Evolutionary conservation across 2,888 invertebrate species (phyloP), one percentile per base, ranked within the genome.

Genomic region (Xestia rhomboidea): DNA sequence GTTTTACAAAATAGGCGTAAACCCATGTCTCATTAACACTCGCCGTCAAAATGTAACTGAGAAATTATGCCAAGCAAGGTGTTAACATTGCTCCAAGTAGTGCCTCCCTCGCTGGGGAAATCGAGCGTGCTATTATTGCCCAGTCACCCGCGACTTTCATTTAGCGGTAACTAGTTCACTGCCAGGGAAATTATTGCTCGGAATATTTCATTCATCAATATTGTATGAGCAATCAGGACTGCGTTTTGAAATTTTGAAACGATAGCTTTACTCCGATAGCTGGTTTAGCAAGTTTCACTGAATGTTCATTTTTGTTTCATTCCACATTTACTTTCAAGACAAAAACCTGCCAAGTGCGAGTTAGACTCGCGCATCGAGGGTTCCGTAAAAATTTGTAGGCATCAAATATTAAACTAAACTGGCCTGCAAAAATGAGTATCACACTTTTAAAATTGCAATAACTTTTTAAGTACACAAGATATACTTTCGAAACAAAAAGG

Each of bases 71-170:
- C 70, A 83, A 73, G 75, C 76, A 75, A 77, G 77, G 79, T 85
- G 83, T 73, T 72, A 86, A 83, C 72, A 69, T 74, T 62, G 71
- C 68, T n/a, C 41, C 62, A 27, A 72, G 83, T 54, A 46, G 51
- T 70, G 60, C 51, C 83, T 49, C 79, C 66, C 69, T 34, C 46
- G 41, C n/a, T 6, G 24, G 71, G 86, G 79, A 84, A 86, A 84
- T 84, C 86, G 83, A 86, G 83, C 84, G 84, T 79, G 84, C 2
- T 30, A 24, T 41, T 72, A 86, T 83, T 70, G 84, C 69, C 51
- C 83, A 86, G 86, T 83, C 86, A 86, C 72, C 83, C 84, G 66
- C 27, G 1, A 68, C 79, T 67, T 83, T 74, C 86, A 83, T 86
- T 78, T 82, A 71, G 63, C 70, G 82, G 70, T n/a, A 77, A 86